phyloP scores from a whole-genome alignment of 2,888 invertebrate species.

The Notodonta dromedarius region DNA sequence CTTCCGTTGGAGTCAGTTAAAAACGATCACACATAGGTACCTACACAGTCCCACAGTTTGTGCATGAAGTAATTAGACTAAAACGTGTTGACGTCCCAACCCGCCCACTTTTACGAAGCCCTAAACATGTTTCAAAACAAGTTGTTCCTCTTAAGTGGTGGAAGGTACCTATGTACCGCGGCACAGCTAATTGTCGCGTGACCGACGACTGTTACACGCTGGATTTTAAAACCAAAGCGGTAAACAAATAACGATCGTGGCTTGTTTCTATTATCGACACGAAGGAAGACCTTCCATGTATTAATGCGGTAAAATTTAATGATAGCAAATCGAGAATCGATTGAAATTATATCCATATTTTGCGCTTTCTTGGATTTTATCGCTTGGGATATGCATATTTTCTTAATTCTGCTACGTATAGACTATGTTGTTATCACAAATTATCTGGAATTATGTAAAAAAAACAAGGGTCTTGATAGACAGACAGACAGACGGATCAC shows the following conservation, averaged over 20 bases:
- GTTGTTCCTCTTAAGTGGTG: conserved; percentile 12
- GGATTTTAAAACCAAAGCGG: conserved; percentile 32
- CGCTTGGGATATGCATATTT: background rate
- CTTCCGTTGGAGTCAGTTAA: too few species aligned
- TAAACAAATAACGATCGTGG: conserved; percentile 35
- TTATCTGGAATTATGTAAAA: too few species aligned
- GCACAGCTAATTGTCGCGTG: conserved; percentile 40
- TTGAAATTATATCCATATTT: background rate
- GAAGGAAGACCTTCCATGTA: conserved; percentile 24
- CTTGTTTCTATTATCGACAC: conserved; percentile 34
- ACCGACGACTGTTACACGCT: conserved; percentile 30
- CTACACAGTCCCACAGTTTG: background rate
- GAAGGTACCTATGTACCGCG: conserved; percentile 10
- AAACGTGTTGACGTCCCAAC: background rate
- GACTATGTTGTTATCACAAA: too few species aligned
- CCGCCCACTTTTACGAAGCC: background rate
- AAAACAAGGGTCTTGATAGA: too few species aligned
- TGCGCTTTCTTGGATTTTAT: background rate
- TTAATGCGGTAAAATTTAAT: conserved; percentile 3
- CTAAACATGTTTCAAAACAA: background rate
- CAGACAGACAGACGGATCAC: too few species aligned
- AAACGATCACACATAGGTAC: too few species aligned
- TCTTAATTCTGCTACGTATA: too few species aligned
- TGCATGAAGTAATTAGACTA: background rate
- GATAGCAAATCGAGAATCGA: too few species aligned